These are phyloP conservation scores for Macroramphosus scolopax DNA, from an alignment of 2,797 vertebrate species.

Conservation along the genomic window DNA sequence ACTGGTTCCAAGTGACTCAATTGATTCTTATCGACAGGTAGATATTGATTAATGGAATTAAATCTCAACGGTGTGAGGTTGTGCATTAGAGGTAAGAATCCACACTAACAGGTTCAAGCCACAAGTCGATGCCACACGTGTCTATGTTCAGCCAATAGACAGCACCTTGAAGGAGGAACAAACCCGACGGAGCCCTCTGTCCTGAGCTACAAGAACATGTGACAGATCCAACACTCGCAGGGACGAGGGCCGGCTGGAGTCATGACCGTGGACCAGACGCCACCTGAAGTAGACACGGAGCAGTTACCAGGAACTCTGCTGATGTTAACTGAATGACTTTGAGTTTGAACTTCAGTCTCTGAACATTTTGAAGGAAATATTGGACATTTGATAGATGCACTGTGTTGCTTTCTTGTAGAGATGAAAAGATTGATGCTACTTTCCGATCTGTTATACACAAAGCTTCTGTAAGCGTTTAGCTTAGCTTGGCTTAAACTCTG, in stretches of 20 bases:
- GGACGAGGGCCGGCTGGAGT: slow-evolving; percentile 14
- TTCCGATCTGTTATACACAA: background rate
- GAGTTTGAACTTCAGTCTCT: slow-evolving; percentile 30
- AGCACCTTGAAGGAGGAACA: slow-evolving; percentile 68
- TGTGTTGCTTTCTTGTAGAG: background rate
- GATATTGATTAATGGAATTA: too few species aligned
- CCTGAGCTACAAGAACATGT: slow-evolving; percentile 27
- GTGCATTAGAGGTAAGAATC: slow-evolving; percentile 59
- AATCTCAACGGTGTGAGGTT: slow-evolving; percentile 48
- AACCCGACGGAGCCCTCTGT: slow-evolving; percentile 44
- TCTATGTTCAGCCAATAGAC: slow-evolving; percentile 64
- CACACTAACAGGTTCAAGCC: slow-evolving; percentile 59
- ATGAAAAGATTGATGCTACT: background rate
- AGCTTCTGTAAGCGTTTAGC: background rate
- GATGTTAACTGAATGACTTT: too few species aligned
- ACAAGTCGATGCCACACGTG: slow-evolving; percentile 33
- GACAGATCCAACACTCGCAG: slow-evolving; percentile 30
- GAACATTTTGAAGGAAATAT: slow-evolving; percentile 14
- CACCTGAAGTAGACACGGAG: slow-evolving; percentile 22
- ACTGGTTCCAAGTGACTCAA: slow-evolving; percentile 40
- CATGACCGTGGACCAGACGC: slow-evolving; percentile 7
- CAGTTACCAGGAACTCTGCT: slow-evolving; percentile 7
- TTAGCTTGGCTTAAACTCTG: slow-evolving; percentile 8
- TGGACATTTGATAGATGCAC: slow-evolving; percentile 1
- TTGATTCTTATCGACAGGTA: too few species aligned